Evolutionary conservation across 2,113 vertebrate genomes (phyloP), one percentile per base, ranked within the genome.

Genomic region (Bos javanicus): DNA sequence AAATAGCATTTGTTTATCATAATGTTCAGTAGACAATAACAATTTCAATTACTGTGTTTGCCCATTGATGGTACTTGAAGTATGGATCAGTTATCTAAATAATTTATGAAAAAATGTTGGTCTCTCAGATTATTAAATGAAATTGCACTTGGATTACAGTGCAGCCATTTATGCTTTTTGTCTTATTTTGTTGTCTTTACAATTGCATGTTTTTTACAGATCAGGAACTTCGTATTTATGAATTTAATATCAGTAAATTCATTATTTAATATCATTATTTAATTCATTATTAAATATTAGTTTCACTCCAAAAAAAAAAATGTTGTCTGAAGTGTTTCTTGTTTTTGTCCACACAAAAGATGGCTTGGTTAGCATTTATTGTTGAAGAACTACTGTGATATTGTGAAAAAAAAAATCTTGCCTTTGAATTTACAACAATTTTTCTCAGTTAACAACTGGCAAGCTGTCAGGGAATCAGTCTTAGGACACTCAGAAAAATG

Each of bases 241-340:
- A 94, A 90, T 87, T 96, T 84, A 81, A 50, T 81, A 52, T 52
- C 78, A 52, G 48, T 52, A 81, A 81, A 81, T 81, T 81, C 30
- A 81, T 81, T 52, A 81, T n/a, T 81, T n/a, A 52, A 81, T 81
- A 52, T 33, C 28, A 81, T 81, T 50, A 52, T 98, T 96, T 96
- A 97, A 98, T 97, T 80, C 17, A 0, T 87, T 92, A 98, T 96
- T 98, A 98, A 97, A 62, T 59, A 90, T 93, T 82, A 83, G 46
- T 98, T 98, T 98, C 76, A 97, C 1, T 12, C 43, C 0, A 16
- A 97, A 98, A 93, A 48, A 48, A 93, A 94, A 96, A 64, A 59
- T 39, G 23, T 8, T 60, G 16, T 94, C 91, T 87, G 78, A 92
- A 84, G 9, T 96, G 54, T 95, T 91, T 96, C 81, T 91, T 96